phyloP scores from a whole-genome alignment of 2,888 invertebrate species.

The Tetragnatha montana region DNA sequence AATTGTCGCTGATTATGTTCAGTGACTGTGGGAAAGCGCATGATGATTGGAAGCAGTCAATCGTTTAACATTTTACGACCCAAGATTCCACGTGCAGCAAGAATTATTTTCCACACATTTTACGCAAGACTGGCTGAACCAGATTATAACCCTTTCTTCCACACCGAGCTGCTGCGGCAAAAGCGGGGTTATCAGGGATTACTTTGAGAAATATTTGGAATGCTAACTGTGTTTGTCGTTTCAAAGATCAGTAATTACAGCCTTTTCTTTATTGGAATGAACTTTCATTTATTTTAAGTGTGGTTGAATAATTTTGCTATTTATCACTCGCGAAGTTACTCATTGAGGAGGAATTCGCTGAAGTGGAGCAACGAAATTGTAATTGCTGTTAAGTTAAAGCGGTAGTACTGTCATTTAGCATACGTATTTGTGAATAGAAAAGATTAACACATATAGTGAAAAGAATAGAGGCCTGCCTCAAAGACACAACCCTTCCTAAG shows the following conservation, averaged over 20 bases:
- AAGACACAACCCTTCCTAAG: no score
- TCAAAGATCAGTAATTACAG: background rate
- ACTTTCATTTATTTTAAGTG: no score
- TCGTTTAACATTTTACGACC: slow-evolving; percentile 64
- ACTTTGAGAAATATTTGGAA: background rate
- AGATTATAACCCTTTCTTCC: slow-evolving; percentile 3
- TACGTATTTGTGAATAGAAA: no score
- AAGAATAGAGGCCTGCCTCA: no score
- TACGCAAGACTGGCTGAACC: slow-evolving; percentile 26
- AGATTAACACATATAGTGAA: no score
- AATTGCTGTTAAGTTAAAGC: no score
- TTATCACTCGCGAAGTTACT: no score
- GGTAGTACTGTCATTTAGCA: no score
- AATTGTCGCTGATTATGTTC: slow-evolving; percentile 28
- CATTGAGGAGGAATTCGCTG: no score
- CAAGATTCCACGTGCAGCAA: slow-evolving; percentile 26
- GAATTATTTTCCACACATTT: slow-evolving; percentile 50
- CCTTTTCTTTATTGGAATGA: background rate
- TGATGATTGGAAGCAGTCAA: slow-evolving; percentile 53
- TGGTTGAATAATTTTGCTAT: no score
- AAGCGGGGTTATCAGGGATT: background rate
- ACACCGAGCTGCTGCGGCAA: background rate
- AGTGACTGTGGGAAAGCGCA: slow-evolving; percentile 51
- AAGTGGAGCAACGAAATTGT: no score
- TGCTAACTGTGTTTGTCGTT: background rate